Evolutionary conservation across 1,140 invertebrate species (phyloP), one percentile per base, ranked within the genome.

Genomic region (Acromyrmex heyeri): DNA sequence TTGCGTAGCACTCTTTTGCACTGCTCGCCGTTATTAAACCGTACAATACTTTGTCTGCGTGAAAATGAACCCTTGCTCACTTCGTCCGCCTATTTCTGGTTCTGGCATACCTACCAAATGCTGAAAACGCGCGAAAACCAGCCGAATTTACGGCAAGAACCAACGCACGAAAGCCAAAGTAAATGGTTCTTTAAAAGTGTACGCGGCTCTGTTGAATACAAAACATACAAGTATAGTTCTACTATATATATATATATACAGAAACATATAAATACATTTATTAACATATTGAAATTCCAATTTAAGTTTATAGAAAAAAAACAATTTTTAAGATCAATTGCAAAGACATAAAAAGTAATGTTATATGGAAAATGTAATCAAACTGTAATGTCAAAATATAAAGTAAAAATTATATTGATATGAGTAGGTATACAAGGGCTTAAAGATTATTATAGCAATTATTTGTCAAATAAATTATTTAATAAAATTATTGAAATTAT

Each of bases 111-210:
- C 67, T 27, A 67, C 86, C 34, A 34, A 57, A 82, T 64, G 69
- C 24, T 73, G 3, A 69, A 64, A 87, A n/a, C 61, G 77, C 61
- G 69, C 53, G 72, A 82, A 59, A 75, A 57, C 38, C 34, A n/a
- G 53, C 10, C 61, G 50, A 34, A 87, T 87, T 87, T 87, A 87
- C 72, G 79, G 44, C 79, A 30, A 30, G 61, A 73, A 27, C 53
- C 69, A 61, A 83, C 79, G 38, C 69, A 83, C 55, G 27, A 75
- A 72, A n/a, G n/a, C 55, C 79, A 38, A 73, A 83, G 79, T 83
- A 83, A 83, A 83, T 75, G 69, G 79, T 30, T 27, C 69, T 82
- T 83, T 83, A 83, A 83, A 83, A 83, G 55, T 75, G 44, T 55
- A 62, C 18, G n/a, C 34, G 10, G 53, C 14, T 61, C 55, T 62